Base-by-base conservation (phyloP, 2,888 invertebrate genomes). In the Philereme vetulata region DNA sequence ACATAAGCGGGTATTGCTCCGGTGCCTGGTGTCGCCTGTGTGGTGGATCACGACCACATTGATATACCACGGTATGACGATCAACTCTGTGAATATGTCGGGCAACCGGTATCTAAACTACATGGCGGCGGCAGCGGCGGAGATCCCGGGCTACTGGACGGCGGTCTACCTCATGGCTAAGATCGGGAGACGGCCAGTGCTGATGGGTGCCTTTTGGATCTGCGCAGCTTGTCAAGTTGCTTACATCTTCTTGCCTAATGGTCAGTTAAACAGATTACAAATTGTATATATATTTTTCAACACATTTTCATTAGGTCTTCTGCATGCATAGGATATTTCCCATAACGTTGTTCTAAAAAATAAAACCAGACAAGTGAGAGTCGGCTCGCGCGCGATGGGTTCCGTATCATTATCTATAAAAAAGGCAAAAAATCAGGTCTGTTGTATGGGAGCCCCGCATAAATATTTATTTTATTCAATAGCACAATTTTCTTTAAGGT, bases 131-230 rank as follows among this genome's bases (percentile, higher is more conserved):
- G 84, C 93, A 0, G 78, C 93, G 7, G 93, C 94, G 4, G 96
- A 96, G 78, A 93, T 96, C 56, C 96, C 96, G 0, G 95, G 94
- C 0, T 95, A 94, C 74, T 84, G 94, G 71, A 70, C 93, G 40
- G 94, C 94, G 0, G 93, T 93, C 51, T 75, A 93, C 10, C 76
- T 94, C 7, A 88, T 95, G 72, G 93, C 94, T 62, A 87, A 83
- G 56, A 78, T 94, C 5, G 95, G 95, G 0, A 84, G 95, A 62
- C 93, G 93, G 64, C 87, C 92, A 34, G 94, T 94, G 0, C 81
- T 95, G 0, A 92, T 91, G 48, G 83, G 81, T 1, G 93, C 93
- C 0, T 94, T 93, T 78, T 74, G 95, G 52, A 47, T 94, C 1
- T 95, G 95, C 64, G 94, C 93, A 7, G 72, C 81, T 1, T 93